Evolutionary conservation across 2,888 invertebrate genomes (phyloP), one percentile per base, ranked within the genome.

Genomic region (Dasysyrphus tricinctus): DNA sequence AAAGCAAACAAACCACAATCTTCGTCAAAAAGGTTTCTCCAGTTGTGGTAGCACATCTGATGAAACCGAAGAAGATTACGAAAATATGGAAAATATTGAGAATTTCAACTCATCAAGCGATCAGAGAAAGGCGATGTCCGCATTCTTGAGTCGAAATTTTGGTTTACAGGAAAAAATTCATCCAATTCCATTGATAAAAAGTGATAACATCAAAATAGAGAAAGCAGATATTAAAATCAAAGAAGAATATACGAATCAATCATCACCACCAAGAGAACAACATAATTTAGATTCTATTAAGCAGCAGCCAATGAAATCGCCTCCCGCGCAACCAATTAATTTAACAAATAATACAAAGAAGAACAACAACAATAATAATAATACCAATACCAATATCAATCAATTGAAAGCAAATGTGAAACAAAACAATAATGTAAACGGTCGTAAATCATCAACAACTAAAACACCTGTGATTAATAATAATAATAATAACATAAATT

Each of bases 271-370:
- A 88, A 91, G 90, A 89, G 89, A 90, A 82, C 6, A 29, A 29
- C 14, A 54, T 54, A 89, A 37, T 61, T 34, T 19, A 63, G 74
- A 39, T 74, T 57, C 37, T 29, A 61, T 51, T 24, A 70, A 87
- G 59, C 88, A 90, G 92, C 92, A 92, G 92, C 91, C 91, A 91
- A 91, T 91, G 91, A 92, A 91, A 92, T 92, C 92, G 92, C 92
- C 92, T 92, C 92, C 92, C 92, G 92, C 92, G 90, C 91, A 91
- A 89, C 91, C 91, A 91, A 88, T 90, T 75, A 92, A 91, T 80
- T 88, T 89, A 78, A 85, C 85, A 65, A 84, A 78, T 29, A 77
- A 79, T 57, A 90, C 89, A 80, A 88, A 89, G 51, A 89, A 88
- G 49, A 88, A 87, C 42, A 88, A 74, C 19, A 89, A 84, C 32